These are phyloP conservation scores for Istiophorus platypterus DNA, from an alignment of 2,113 vertebrate genomes.

Conservation along the genomic window DNA sequence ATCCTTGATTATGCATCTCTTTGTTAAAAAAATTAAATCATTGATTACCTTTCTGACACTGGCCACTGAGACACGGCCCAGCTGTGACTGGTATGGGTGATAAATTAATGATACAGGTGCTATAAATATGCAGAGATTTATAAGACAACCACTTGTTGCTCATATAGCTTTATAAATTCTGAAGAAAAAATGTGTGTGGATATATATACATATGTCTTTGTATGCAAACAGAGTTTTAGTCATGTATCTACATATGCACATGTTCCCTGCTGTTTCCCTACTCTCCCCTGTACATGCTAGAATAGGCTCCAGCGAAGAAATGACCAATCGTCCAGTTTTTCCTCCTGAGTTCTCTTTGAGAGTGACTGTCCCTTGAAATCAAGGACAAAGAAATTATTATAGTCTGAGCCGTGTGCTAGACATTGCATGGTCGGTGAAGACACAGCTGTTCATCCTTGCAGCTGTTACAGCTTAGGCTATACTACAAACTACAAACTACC, in stretches of 20 bases:
- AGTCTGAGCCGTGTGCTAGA: background rate
- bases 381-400: background rate
- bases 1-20: background rate
- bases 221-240: background rate
- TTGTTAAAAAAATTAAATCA: background rate
- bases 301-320: background rate
- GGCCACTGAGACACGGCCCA: background rate
- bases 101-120: background rate
- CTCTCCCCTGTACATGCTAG: background rate
- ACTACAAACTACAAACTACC: background rate
- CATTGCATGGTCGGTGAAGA: constrained; percentile 2
- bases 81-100: background rate
- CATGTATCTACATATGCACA: too few species aligned
- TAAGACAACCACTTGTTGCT: background rate
- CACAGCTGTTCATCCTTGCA: constrained; percentile 11
- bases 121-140: background rate
- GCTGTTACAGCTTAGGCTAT: background rate
- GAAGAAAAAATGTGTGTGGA: background rate
- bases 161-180: background rate
- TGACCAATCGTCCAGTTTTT: background rate
- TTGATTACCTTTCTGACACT: background rate
- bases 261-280: background rate
- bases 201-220: background rate
- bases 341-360: background rate
- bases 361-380: constrained; percentile 4